These are phyloP conservation scores for Tenodera sinensis DNA, from an alignment of 2,888 invertebrate species.

Conservation along the genomic window DNA sequence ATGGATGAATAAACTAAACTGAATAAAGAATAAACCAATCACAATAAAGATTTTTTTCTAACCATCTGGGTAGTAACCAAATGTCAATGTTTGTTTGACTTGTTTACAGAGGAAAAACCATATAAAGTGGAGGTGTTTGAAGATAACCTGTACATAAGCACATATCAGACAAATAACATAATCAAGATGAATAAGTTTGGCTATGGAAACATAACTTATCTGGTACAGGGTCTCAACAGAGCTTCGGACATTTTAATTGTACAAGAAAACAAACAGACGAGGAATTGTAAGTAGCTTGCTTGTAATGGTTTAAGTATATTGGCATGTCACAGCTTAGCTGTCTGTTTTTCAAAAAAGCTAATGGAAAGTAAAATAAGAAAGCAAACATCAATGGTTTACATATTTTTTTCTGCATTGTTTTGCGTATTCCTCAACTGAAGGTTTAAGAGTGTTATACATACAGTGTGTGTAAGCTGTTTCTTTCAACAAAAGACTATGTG, in stretches of 20 bases:
- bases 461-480: no score
- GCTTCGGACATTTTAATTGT: slow-evolving; percentile 64
- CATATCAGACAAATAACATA: slow-evolving; percentile 52
- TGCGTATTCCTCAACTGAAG: no score
- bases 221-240: slow-evolving; percentile 52
- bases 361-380: no score
- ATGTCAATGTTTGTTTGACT: neutral
- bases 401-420: no score
- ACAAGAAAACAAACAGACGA: slow-evolving; percentile 61
- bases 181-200: slow-evolving; percentile 51
- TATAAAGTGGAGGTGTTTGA: slow-evolving; percentile 72
- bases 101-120: slow-evolving; percentile 56
- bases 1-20: no score
- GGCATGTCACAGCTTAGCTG: no score
- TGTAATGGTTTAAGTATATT: no score
- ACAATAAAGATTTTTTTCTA: neutral
- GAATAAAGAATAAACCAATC: no score
- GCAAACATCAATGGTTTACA: no score
- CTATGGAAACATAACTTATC: slow-evolving; percentile 39
- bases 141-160: slow-evolving; percentile 63
- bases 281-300: slow-evolving; percentile 43
- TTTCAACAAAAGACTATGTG: no score
- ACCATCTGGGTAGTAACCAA: neutral
- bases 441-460: no score
- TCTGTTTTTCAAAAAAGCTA: no score